Evolutionary conservation across 1,140 invertebrate species (phyloP), one percentile per base, ranked within the genome.

Genomic region (Euwallacea fornicatus): DNA sequence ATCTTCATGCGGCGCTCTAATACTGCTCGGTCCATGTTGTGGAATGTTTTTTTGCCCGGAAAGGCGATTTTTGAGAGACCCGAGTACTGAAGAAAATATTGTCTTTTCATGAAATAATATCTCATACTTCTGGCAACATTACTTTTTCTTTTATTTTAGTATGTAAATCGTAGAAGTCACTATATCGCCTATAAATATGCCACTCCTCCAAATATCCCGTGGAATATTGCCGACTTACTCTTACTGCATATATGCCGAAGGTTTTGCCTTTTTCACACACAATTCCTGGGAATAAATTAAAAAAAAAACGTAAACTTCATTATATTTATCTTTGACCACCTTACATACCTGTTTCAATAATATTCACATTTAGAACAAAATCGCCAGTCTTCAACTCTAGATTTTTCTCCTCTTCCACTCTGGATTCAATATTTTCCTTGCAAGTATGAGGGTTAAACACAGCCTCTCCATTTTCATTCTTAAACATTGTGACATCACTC

Each of bases 31-130:
- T 94, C 95, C 80, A 94, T 93, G 80, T 97, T 98, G 75, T 97
- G 95, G 78, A 98, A 94, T 13, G 95, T 91, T 78, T 96, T 96
- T 82, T 98, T 98, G 0, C 91, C 93, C 10, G 96, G 96, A 78
- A 98, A 96, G 21, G 88, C 85, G 21, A 97, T 82, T 76, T 90
- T 91, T 6, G 87, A 85, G 3, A 97, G 80, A 80, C 93, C 90
- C 60, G 90, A 89, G 86, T 90, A 97, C 88, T 93, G 55, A 13
- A 69, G n/a, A 60, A n/a, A 58, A 46, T 16, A 43, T 42, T n/a
- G 9, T 10, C 7, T 33, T 4, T 33, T 33, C 21, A 33, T 93
- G 58, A 7, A 69, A 60, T 15, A 44, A 33, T 33, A 44, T 54
- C 41, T 55, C 11, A 55, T 13, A 33, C 50, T 10, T 60, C 21